Percentiles rank a stretch among this genome's conserved stretches.
phyloP scores from a whole-genome alignment of 2,113 vertebrate species.

The Rhizomys pruinosus region DNA sequence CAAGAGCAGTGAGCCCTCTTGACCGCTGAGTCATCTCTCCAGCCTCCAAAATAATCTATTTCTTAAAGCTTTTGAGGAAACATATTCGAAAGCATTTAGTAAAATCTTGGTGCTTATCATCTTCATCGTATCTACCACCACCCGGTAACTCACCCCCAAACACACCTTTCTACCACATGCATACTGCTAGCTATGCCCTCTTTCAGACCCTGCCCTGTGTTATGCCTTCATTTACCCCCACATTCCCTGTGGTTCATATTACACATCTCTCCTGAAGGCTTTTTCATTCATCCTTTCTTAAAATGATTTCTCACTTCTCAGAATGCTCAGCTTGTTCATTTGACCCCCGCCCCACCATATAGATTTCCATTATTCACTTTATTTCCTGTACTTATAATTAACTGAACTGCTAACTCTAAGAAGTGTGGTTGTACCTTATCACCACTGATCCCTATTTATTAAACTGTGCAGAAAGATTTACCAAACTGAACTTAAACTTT shows the following conservation, averaged over 20 bases:
- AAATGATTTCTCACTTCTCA: conserved; percentile 9
- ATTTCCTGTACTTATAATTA: conserved; percentile 30
- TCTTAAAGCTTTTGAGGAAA: conserved; percentile 14
- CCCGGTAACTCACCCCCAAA: not conserved
- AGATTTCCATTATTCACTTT: conserved; percentile 33
- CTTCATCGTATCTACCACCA: not conserved
- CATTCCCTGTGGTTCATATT: not conserved
- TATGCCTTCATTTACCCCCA: not conserved
- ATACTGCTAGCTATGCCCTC: not conserved
- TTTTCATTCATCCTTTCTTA: not conserved
- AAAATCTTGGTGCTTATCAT: not conserved
- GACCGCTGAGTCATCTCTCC: too few relatives aligned
- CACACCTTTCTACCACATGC: not conserved
- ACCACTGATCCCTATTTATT: not conserved
- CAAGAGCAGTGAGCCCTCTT: too few relatives aligned
- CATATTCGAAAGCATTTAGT: not conserved
- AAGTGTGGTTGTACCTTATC: not conserved
- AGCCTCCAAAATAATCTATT: not conserved
- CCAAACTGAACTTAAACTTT: conserved; percentile 43
- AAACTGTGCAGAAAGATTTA: conserved; percentile 13
- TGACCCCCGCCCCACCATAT: not conserved
- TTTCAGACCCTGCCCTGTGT: not conserved
- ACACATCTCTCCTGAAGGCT: not conserved
- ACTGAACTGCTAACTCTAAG: not conserved
- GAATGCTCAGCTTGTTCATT: conserved; percentile 24